Base-by-base conservation (phyloP, 2,888 invertebrate species). In the Aromia moschata region DNA sequence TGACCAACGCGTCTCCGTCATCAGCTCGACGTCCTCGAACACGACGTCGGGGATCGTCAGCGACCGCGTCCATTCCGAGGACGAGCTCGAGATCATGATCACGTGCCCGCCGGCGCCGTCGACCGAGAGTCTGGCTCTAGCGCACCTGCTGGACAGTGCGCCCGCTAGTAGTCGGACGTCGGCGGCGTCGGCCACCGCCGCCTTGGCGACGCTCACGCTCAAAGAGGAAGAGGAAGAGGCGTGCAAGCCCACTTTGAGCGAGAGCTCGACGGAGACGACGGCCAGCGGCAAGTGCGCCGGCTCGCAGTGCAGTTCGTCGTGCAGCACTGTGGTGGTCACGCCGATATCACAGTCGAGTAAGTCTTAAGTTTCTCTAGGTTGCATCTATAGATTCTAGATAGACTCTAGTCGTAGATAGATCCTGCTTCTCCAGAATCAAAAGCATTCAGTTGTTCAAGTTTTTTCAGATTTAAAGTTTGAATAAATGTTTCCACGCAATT, bases 21-120 rank as follows among this genome's bases (percentile, higher is more conserved):
- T 96, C 76, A 93, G 92, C 74, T 75, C 74, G 3, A 93, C 95
- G 37, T 96, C 96, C 74, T 96, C 96, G n/a, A 96, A 96, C 77
- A 97, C 96, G 36, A 97, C 97, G 16, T 96, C 96, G 20, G 97
- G 97, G 58, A 96, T 97, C 71, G 96, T 96, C 41, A 96, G 96
- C 79, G 97, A 97, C 80, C 88, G 95, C 69, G 94, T 72, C 33
- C 95, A 96, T 79, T 95, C 94, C 54, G 92, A 96, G 82, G 96
- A 96, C 77, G 96, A 96, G 81, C 87, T 94, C 75, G 94, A 94
- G 83, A 93, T 91, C 65, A 90, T 91, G 90, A 91, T 91, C 60
- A 91, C 90, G 68, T 87, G 89, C 47, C 89, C 92, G 3, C 92
- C 92, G 15, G 92, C 92, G n/a, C 91, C 91, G 2, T 93, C 93